Evolutionary conservation across 2,113 vertebrate genomes (phyloP), one percentile per base, ranked within the genome.

Genomic region (Clarias gariepinus): DNA sequence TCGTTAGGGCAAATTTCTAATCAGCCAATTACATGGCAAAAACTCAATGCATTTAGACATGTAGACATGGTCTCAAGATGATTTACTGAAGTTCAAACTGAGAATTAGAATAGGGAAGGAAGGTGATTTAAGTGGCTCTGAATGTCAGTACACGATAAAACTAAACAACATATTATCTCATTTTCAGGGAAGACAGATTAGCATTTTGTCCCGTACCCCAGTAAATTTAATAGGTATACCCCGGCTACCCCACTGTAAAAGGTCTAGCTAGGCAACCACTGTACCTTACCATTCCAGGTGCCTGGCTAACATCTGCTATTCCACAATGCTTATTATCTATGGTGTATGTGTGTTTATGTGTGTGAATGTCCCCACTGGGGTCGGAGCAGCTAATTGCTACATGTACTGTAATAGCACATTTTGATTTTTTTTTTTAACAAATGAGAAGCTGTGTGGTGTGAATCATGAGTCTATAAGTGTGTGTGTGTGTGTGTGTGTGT

Each of bases 301-400:
- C 33, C 55, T 85, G 80, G 84, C 10, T 64, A 86, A 73, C 55
- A 41, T 53, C 58, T 85, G 83, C 58, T 53, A 78, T 77, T 47
- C 78, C 55, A 64, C 83, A 79, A 71, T 83, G 77, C 66, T 86
- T n/a, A 80, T 86, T 77, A 83, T 61, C n/a, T 53, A 77, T 74
- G 19, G 57, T 21, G 69, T 85, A 47, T 80, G 36, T 73, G 82
- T 78, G 41, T 33, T 69, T 80, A 55, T 85, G 47, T 77, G 83
- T 1, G 41, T 68, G 23, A 82, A 57, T 55, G 85, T 76, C 83
- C 81, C 63, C 83, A 78, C 66, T 73, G 79, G 91, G 90, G 87
- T 87, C 89, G 88, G 88, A 94, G 87, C 83, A 89, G 88, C 89
- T 94, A 92, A 94, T 94, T 93, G 92, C 88, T 84, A 91, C 86